Conservation (phyloP, 2,888 invertebrate genomes). For the Ganaspis brasiliensis region DNA sequence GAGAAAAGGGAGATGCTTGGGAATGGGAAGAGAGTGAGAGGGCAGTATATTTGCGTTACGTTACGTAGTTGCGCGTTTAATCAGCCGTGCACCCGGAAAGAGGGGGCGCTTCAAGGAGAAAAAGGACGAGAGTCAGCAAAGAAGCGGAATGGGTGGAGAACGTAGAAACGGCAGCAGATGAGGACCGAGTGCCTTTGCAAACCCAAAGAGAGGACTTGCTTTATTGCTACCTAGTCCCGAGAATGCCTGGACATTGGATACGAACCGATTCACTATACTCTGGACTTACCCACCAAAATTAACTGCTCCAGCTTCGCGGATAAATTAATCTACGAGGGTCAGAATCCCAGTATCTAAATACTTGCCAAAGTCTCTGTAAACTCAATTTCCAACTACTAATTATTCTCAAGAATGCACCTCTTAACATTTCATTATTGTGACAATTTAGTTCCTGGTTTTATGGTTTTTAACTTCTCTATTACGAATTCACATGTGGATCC, state of each 20-base stretch:
- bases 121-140: slow-evolving; percentile 63
- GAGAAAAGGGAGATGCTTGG: slow-evolving; percentile 52
- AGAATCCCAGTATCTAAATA: slow-evolving; percentile 3
- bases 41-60: slow-evolving; percentile 78
- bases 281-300: slow-evolving; percentile 32
- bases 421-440: no score
- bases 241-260: slow-evolving; percentile 41
- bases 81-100: slow-evolving; percentile 76
- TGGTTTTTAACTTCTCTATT: no score
- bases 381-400: background rate
- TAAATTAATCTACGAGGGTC: slow-evolving; percentile 35
- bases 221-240: slow-evolving; percentile 29
- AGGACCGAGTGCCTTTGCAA: slow-evolving; percentile 36
- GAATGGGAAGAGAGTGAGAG: slow-evolving; percentile 55
- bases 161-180: slow-evolving; percentile 25
- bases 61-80: slow-evolving; percentile 80
- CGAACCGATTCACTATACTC: slow-evolving; percentile 34
- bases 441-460: no score
- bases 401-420: background rate
- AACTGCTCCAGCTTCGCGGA: slow-evolving; percentile 18
- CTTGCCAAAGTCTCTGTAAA: background rate
- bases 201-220: slow-evolving; percentile 29
- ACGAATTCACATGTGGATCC: no score
- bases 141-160: slow-evolving; percentile 49
- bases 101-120: slow-evolving; percentile 71